Conservation (phyloP, 2,888 invertebrate species). For the Copidosoma aretas region DNA sequence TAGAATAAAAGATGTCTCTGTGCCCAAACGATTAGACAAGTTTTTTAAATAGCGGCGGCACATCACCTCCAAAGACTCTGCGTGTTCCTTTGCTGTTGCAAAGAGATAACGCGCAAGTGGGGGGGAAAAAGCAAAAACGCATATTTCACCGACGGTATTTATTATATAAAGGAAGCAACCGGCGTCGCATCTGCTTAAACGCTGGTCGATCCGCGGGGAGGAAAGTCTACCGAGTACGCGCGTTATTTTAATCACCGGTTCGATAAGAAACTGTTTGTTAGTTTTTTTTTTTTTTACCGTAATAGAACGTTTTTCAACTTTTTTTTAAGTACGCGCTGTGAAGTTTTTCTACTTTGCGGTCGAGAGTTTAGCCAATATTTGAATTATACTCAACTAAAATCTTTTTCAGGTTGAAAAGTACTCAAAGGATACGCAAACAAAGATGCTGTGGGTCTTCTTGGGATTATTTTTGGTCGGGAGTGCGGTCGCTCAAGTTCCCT, state of each 20-base stretch:
- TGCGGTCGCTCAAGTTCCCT: slow-evolving; percentile 67
- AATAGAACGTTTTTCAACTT: neutral
- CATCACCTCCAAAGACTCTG: neutral
- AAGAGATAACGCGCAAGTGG: slow-evolving; percentile 11
- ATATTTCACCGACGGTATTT: slow-evolving; percentile 7
- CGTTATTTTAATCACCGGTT: neutral
- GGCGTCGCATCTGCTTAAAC: slow-evolving; percentile 25
- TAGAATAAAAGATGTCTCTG: slow-evolving; percentile 10
- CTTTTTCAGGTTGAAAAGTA: neutral
- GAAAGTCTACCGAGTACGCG: neutral
- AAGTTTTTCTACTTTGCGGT: too few relatives aligned
- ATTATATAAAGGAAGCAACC: slow-evolving; percentile 15
- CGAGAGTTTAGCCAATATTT: neutral
- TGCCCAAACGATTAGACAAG: neutral
- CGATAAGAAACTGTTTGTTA: slow-evolving; percentile 1
- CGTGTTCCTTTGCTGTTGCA: neutral
- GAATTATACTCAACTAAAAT: neutral
- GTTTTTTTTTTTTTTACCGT: neutral
- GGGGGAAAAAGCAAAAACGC: slow-evolving; percentile 15
- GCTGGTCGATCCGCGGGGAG: slow-evolving; percentile 2
- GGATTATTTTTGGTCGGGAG: slow-evolving; percentile 44
- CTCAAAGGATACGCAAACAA: neutral
- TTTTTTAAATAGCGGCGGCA: too few relatives aligned
- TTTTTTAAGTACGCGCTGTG: too few relatives aligned
- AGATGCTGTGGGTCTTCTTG: slow-evolving; percentile 47